These are phyloP conservation scores for Brachionus rotundiformis DNA, from an alignment of 1,140 invertebrate genomes.

Conservation along the genomic window DNA sequence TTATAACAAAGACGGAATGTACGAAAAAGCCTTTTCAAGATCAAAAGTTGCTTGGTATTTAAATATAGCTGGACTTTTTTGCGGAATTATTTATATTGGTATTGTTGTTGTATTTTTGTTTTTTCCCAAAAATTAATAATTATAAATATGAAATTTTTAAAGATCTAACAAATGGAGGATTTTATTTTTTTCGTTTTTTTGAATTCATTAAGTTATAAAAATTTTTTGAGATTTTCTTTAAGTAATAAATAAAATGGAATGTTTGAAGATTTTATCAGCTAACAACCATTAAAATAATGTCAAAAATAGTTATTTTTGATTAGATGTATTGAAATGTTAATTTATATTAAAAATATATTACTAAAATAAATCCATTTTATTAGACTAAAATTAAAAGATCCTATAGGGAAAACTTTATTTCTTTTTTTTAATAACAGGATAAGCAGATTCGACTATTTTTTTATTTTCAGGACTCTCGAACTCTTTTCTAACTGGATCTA, in stretches of 20 bases:
- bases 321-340: neutral
- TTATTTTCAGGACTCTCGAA: slow-evolving; percentile 79
- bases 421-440: slow-evolving; percentile 68
- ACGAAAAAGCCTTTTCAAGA: slow-evolving; percentile 12
- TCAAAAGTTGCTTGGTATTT: slow-evolving; percentile 1
- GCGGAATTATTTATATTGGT: neutral
- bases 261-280: no score
- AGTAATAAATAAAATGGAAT: no score
- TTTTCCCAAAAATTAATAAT: neutral
- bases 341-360: neutral
- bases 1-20: slow-evolving; percentile 17
- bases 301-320: no score
- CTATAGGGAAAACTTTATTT: slow-evolving; percentile 9
- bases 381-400: neutral
- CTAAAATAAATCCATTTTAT: slow-evolving; percentile 16
- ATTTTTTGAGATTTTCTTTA: no score
- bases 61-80: slow-evolving; percentile 26
- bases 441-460: slow-evolving; percentile 73
- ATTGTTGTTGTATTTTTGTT: neutral
- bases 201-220: no score
- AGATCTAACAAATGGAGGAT: no score
- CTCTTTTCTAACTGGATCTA: slow-evolving; percentile 84
- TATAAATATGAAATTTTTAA: no score
- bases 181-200: no score
- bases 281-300: no score